Evolutionary conservation across 2,888 invertebrate species (phyloP).

Genomic region (Julus scandinavius): DNA sequence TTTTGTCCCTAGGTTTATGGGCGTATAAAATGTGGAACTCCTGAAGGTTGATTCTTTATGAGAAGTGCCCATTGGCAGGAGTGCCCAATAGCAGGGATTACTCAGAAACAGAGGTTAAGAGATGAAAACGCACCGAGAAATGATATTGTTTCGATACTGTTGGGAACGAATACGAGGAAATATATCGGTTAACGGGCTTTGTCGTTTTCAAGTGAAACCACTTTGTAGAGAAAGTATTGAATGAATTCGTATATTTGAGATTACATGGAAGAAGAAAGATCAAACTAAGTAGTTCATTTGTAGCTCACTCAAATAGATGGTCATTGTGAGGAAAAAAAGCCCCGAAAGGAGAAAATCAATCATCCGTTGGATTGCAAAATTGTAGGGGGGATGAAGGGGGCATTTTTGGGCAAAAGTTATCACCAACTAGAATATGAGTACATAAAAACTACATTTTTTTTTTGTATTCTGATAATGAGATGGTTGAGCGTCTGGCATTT

Average conservation of each 20-base stretch:
- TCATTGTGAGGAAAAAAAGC: slow-evolving; percentile 1
- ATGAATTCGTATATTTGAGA: slow-evolving; percentile 25
- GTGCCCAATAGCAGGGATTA: background rate
- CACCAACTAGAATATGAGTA: background rate
- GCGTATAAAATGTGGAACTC: too few relatives aligned
- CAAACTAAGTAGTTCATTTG: slow-evolving; percentile 26
- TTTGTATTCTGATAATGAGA: background rate
- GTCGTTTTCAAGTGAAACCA: slow-evolving; percentile 33
- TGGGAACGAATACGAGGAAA: background rate
- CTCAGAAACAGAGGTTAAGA: slow-evolving; percentile 3
- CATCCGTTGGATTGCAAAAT: background rate
- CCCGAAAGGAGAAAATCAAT: slow-evolving; percentile 12
- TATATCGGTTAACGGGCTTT: slow-evolving; percentile 7
- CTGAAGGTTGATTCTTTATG: background rate
- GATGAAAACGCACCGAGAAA: background rate
- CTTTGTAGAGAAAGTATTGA: slow-evolving; percentile 13
- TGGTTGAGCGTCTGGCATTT: background rate
- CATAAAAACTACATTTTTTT: background rate
- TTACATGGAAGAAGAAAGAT: slow-evolving; percentile 21
- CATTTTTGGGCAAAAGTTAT: background rate
- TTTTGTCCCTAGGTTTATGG: too few relatives aligned
- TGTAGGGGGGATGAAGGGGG: background rate
- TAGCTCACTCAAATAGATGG: slow-evolving; percentile 33
- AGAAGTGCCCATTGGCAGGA: background rate
- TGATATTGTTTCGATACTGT: background rate